Conservation (phyloP, 2,888 invertebrate genomes). For the Glyphotaelius pellucidus region DNA sequence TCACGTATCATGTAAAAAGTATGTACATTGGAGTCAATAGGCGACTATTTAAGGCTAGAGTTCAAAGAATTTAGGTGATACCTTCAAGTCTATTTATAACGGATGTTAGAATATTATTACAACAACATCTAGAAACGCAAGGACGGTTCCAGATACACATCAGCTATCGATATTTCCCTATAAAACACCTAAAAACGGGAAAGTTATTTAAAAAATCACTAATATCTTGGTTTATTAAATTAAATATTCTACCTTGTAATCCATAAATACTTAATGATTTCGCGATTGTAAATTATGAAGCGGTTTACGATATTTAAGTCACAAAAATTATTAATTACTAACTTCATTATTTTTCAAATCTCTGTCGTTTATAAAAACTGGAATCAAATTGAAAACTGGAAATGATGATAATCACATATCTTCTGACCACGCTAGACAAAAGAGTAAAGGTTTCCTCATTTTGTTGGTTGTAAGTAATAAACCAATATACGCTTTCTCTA, state of each 20-base stretch:
- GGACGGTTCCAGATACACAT: neutral
- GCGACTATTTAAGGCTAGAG: neutral
- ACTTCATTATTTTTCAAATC: no score
- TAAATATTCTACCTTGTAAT: neutral
- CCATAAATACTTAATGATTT: neutral
- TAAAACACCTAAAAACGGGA: neutral
- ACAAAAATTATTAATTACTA: no score
- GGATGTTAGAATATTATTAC: neutral
- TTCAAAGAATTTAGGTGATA: neutral
- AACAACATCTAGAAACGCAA: neutral
- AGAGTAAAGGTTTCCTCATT: no score
- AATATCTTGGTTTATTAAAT: neutral
- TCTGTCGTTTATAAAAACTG: no score
- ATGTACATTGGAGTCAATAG: neutral
- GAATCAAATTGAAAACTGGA: no score
- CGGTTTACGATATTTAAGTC: no score
- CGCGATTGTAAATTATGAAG: no score
- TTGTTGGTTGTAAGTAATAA: no score
- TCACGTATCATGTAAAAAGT: neutral
- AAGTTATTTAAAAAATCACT: neutral
- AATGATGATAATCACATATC: no score
- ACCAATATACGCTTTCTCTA: no score
- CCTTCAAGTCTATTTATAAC: neutral
- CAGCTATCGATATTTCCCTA: neutral
- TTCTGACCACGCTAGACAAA: no score